Percentiles rank a stretch among this genome's conserved stretches.
Evolutionary conservation across 2,797 vertebrate genomes (phyloP).

Genomic region (Enteromius treurensis): DNA sequence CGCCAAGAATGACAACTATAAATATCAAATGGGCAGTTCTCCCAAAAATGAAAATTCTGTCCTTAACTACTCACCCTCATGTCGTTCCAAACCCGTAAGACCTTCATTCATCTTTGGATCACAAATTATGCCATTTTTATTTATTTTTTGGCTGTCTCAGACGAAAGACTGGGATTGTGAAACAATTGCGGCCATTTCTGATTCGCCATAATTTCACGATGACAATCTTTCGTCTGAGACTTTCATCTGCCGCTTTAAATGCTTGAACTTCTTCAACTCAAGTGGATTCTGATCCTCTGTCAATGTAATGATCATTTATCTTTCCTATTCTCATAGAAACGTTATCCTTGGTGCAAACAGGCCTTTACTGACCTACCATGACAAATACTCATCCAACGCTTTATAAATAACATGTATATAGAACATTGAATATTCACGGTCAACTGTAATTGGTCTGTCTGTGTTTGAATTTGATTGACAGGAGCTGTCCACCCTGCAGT

Average conservation of each 20-base stretch:
- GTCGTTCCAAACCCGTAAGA: neutral
- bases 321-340: neutral
- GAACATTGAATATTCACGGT: neutral
- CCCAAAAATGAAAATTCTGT: neutral
- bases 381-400: neutral
- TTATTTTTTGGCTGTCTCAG: too few relatives aligned
- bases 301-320: neutral
- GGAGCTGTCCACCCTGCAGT: conserved; percentile 85
- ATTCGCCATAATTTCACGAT: too few relatives aligned
- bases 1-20: neutral
- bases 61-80: neutral
- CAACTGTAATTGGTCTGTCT: conserved; percentile 33
- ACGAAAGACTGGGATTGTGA: too few relatives aligned
- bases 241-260: neutral
- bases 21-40: neutral
- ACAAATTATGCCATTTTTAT: too few relatives aligned
- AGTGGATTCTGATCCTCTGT: conserved; percentile 1
- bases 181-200: too few relatives aligned
- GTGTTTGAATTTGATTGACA: conserved; percentile 64
- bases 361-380: neutral
- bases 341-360: neutral
- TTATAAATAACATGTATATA: neutral
- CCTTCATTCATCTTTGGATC: neutral
- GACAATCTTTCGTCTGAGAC: too few relatives aligned
- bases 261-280: neutral